Evolutionary conservation across 2,888 invertebrate species (phyloP), one percentile per base, ranked within the genome.

Genomic region (Tuta absoluta): DNA sequence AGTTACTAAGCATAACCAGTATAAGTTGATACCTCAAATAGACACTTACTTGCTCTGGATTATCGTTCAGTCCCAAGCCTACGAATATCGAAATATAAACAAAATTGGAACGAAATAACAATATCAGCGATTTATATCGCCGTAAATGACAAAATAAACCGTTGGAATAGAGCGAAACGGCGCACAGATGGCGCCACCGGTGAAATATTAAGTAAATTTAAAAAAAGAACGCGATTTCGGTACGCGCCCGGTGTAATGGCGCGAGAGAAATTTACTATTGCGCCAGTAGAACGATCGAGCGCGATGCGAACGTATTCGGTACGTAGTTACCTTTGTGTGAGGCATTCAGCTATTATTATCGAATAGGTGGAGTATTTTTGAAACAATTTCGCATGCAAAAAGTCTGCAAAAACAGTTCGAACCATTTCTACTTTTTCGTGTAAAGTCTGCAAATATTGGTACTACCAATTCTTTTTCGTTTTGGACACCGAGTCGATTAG

Each of bases 201-300:
- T 83, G 85, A 83, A 83, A 84, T 87, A 87, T 87, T 86, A 87
- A 86, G 81, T 82, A 82, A 86, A 87, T 86, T 86, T 85, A 81
- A 86, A 86, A 87, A 85, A 79, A 77, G 75, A 78, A 76, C 41
- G 71, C 48, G 69, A 75, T 73, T 75, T 74, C 71, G 79, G 76
- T 78, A 76, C 77, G 75, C 66, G 68, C 66, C 72, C 67, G 77
- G 65, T 72, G 84, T 82, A 86, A 86, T 87, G 87, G 85, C 79
- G 79, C 85, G 84, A 79, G 81, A 74, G 79, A 81, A 87, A 87
- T 88, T 88, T 86, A 86, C 79, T 86, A 81, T 82, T 78, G 77
- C 62, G 78, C 56, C 28, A 56, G 48, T 24, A 38, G 45, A 48
- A 28, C 62, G 64, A 45, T 53, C 37, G 56, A 24, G 23, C 45